Percentiles rank a stretch among this genome's conserved stretches.
phyloP scores from a whole-genome alignment of 2,113 vertebrate species.

The Brachyistius frenatus region DNA sequence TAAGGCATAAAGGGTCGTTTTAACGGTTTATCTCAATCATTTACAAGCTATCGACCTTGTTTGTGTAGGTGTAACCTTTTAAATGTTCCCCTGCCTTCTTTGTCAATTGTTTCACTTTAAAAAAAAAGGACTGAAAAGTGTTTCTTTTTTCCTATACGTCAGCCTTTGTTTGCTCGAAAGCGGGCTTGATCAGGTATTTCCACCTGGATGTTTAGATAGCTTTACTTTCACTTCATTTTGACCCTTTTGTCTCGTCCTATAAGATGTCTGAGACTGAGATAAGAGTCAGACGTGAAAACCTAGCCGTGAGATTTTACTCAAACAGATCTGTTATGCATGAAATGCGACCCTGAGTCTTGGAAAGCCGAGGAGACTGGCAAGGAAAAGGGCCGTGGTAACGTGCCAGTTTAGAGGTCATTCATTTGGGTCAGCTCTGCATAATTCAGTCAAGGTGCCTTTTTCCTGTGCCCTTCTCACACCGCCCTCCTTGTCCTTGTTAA shows the following conservation, averaged over 20 bases:
- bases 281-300: too few species aligned
- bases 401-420: constrained; percentile 73
- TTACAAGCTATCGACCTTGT: not conserved
- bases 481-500: constrained; percentile 18
- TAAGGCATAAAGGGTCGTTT: not conserved
- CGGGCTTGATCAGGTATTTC: not conserved
- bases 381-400: not conserved
- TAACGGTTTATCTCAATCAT: not conserved
- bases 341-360: constrained; percentile 15
- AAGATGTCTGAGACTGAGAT: not conserved
- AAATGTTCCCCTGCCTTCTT: not conserved
- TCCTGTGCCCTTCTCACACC: not conserved
- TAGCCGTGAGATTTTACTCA: not conserved
- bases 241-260: not conserved
- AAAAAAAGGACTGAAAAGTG: too few species aligned
- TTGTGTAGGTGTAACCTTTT: not conserved
- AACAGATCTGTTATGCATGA: not conserved
- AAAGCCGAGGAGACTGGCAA: not conserved
- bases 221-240: constrained; percentile 2
- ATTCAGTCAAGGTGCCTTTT: constrained; percentile 47
- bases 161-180: too few species aligned
- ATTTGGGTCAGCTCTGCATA: constrained; percentile 19
- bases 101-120: not conserved
- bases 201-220: not conserved
- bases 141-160: too few species aligned